Conservation (phyloP, 2,888 invertebrate genomes). For the Phyllotreta cruciferae region DNA sequence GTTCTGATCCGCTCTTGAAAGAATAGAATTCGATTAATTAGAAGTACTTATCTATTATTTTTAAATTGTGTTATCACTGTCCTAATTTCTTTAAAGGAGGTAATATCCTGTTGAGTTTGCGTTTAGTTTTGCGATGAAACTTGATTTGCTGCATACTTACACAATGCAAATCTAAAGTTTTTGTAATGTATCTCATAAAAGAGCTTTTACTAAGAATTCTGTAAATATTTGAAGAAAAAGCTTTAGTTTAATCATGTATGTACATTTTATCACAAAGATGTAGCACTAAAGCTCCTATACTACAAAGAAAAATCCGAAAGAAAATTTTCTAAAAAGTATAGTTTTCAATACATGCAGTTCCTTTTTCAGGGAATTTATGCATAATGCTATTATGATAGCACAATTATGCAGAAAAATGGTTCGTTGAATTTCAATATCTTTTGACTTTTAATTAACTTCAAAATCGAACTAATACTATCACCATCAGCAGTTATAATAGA, state of each 20-base stretch:
- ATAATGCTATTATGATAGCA: neutral
- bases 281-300: slow-evolving; percentile 33
- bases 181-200: slow-evolving; percentile 29
- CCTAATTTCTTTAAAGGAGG: neutral
- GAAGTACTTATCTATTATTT: no score
- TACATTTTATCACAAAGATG: slow-evolving; percentile 44
- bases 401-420: no score
- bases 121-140: slow-evolving; percentile 24
- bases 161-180: slow-evolving; percentile 25
- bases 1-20: slow-evolving; percentile 43
- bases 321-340: slow-evolving; percentile 38
- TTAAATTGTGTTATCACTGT: no score
- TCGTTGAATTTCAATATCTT: no score
- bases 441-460: no score
- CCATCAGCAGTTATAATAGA: no score
- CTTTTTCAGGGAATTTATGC: neutral
- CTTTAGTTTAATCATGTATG: slow-evolving; percentile 43
- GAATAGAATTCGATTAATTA: neutral
- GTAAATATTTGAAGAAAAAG: slow-evolving; percentile 39
- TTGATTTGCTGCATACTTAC: slow-evolving; percentile 5
- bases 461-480: no score
- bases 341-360: slow-evolving; percentile 25
- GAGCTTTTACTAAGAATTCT: slow-evolving; percentile 21
- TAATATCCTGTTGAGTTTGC: neutral
- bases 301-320: slow-evolving; percentile 42